Evolutionary conservation across 53 echinoderm and acorn worm genomes (phyloP), one percentile per base, ranked within the genome.

Genomic region (Pentamera pediparva): DNA sequence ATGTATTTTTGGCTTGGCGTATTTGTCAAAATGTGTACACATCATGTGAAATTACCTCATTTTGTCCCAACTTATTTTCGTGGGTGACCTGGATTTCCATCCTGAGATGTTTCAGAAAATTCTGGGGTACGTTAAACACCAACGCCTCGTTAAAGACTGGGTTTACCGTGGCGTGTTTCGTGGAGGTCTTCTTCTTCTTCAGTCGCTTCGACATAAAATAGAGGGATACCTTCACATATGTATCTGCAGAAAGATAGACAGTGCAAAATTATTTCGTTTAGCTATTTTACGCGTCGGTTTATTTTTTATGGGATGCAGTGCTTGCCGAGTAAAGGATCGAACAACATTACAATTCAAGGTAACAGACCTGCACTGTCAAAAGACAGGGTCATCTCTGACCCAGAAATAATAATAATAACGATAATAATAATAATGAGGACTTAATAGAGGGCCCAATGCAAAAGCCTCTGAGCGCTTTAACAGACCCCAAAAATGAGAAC

Each of bases 141-240:
- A 96, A 64, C 6, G 96, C 96, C 57, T 96, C 96, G 65, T 96
- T 96, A 73, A 96, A 96, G 26, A 96, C 96, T 38, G 91, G 96
- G 51, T 87, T 82, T 49, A 85, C 75, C 11, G 88, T 92, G 56
- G 70, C 79, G 37, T 96, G 96, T 62, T 96, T 92, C 3, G 85
- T 88, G 5, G 96, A 92, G 0, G 96, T 91, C 75, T 96, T 96
- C 71, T 96, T 96, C 81, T 96, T 96, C 59, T 96, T 96, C 78
- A 96, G 62, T n/a, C 96, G 76, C 70, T 96, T 91, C 35, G 82
- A 69, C 61, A 79, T 37, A 76, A 85, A 88, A 47, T 92, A 96
- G 65, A 91, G 82, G 32, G 91, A 88, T 36, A 91, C 91, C 67
- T 96, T 96, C 35, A 96, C 91, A 67, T 96, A 96, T 3, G 96